Evolutionary conservation across 2,888 invertebrate genomes (phyloP).

Genomic region (Lasius platythorax): DNA sequence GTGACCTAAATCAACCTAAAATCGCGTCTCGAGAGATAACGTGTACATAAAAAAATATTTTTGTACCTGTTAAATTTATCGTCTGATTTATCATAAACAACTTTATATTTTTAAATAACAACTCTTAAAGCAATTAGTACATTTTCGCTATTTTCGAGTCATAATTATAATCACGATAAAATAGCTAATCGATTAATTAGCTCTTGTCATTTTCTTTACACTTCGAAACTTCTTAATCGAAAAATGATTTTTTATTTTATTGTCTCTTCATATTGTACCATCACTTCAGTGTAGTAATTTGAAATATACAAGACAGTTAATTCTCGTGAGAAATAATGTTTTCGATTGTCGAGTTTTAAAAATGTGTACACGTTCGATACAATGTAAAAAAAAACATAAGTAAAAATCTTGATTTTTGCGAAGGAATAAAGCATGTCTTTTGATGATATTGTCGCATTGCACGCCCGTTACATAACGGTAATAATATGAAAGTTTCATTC

Average conservation of each 20-base stretch:
- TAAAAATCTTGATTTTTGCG: neutral
- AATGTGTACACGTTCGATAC: neutral
- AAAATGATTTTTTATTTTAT: neutral
- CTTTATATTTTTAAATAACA: neutral
- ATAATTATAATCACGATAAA: neutral
- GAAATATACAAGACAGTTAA: neutral
- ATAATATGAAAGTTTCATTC: conserved; percentile 18
- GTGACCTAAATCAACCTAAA: neutral
- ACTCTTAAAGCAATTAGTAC: neutral
- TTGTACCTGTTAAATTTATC: neutral
- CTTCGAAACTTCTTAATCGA: neutral
- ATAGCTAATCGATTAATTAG: neutral
- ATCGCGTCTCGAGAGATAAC: neutral
- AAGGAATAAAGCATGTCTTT: neutral
- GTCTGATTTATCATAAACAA: neutral
- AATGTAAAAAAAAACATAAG: neutral
- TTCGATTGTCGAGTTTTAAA: neutral
- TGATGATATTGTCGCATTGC: neutral
- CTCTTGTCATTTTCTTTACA: neutral
- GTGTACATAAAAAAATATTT: neutral
- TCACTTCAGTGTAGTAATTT: neutral
- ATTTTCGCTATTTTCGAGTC: neutral
- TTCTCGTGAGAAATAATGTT: neutral
- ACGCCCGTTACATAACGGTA: neutral
- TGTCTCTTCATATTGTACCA: neutral